Evolutionary conservation across 1,140 invertebrate genomes (phyloP).

Genomic region (Mya arenaria): DNA sequence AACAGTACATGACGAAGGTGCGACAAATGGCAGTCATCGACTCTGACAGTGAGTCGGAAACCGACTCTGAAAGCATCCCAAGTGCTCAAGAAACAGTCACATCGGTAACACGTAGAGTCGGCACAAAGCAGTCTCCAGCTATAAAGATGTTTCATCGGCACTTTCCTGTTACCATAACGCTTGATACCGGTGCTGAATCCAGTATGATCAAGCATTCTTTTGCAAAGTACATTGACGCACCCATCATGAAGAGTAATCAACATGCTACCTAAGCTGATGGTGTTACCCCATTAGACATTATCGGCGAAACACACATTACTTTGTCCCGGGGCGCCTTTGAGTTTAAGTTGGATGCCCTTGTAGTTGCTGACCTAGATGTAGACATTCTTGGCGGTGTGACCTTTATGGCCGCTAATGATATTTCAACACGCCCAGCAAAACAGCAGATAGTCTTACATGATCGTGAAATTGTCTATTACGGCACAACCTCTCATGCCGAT

Average conservation of each 20-base stretch:
- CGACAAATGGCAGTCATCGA: not conserved
- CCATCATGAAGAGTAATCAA: conserved; percentile 44
- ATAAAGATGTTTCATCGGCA: conserved; percentile 35
- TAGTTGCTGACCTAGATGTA: conserved; percentile 49
- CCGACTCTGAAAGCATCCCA: not conserved
- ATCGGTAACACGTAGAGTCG: not conserved
- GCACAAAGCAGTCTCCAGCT: conserved; percentile 36
- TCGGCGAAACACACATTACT: conserved; percentile 34
- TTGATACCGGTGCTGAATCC: conserved; percentile 38
- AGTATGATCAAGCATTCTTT: conserved; percentile 44
- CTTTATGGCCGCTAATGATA: conserved; percentile 55
- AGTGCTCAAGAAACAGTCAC: not conserved
- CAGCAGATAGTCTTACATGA: conserved; percentile 18
- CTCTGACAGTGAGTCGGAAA: not conserved
- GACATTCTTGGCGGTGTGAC: conserved; percentile 40
- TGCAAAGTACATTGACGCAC: conserved; percentile 16
- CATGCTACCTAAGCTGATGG: conserved; percentile 50
- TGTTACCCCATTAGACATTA: conserved; percentile 33
- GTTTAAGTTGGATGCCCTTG: conserved; percentile 28
- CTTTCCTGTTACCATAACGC: conserved; percentile 1
- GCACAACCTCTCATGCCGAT: not conserved
- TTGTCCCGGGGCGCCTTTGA: not conserved
- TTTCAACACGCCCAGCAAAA: conserved; percentile 43
- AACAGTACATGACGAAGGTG: not conserved
- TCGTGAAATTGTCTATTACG: not conserved